A percentile compares a stretch with the other conserved stretches of the same genome.
Evolutionary conservation across 2,888 invertebrate genomes (phyloP).

Genomic region (Eugnorisma glareosa): DNA sequence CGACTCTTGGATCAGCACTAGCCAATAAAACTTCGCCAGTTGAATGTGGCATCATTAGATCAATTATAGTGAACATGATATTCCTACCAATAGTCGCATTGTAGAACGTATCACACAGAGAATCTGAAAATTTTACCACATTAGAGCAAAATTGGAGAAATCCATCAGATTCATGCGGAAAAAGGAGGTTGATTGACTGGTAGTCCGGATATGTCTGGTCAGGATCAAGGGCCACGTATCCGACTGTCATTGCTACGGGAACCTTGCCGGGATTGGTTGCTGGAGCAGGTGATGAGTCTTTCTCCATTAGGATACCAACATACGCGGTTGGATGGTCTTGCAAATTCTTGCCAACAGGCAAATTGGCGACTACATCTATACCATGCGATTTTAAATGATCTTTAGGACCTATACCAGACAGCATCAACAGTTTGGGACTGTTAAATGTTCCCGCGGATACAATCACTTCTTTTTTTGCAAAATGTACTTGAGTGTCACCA

Average conservation of each 20-base stretch:
- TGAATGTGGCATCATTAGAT: constrained; percentile 48
- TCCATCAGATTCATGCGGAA: constrained; percentile 55
- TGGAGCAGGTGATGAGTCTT: not conserved
- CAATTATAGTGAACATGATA: constrained; percentile 10
- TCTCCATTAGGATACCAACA: not conserved
- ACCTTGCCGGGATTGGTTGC: constrained; percentile 22
- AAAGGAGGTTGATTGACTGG: constrained; percentile 61
- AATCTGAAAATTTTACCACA: constrained; percentile 59
- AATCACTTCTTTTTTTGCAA: constrained; percentile 70
- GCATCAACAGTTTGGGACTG: constrained; percentile 72
- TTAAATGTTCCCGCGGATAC: constrained; percentile 72
- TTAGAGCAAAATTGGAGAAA: constrained; percentile 64
- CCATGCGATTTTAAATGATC: constrained; percentile 62
- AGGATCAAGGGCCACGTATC: constrained; percentile 59
- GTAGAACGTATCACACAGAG: constrained; percentile 65
- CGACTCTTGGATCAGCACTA: constrained; percentile 42
- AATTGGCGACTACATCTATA: constrained; percentile 60
- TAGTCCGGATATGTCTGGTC: constrained; percentile 63
- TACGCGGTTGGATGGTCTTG: constrained; percentile 42
- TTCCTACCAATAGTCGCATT: constrained; percentile 23
- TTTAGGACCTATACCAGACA: constrained; percentile 74
- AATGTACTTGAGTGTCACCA: constrained; percentile 52
- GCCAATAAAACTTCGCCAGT: constrained; percentile 55
- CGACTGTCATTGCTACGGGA: constrained; percentile 57
- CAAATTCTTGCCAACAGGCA: constrained; percentile 46